Base-by-base conservation (phyloP, 2,888 invertebrate genomes). In the Theodoxus fluviatilis region DNA sequence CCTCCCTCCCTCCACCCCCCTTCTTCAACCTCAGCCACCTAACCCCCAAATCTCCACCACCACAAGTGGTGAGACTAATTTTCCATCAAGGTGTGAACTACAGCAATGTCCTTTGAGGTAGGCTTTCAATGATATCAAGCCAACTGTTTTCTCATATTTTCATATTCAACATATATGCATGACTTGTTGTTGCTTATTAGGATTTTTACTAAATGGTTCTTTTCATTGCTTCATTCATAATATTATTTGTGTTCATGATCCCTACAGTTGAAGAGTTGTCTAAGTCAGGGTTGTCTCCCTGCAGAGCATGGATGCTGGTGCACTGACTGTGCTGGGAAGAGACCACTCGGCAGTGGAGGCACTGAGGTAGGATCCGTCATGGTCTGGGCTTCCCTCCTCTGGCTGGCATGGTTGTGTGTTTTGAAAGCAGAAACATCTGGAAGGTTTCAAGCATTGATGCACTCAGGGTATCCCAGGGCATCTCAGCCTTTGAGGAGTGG, bases 311-410 rank as follows among this genome's bases (percentile, higher is more conserved):
- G 73, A 72, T 68, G 73, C 76, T 35, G 57, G 70, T 15, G 83
- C 79, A 71, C 71, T 85, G 9, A 67, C 73, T 37, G 52, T 80
- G 3, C 72, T 85, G 18, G 84, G 84, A 3, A 74, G 85, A 75
- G 80, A 84, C 52, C 85, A 85, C 70, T 73, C 74, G 7, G 78
- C 76, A 1, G 71, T 72, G 47, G 82, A 84, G 6, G 78, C 80
- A 43, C 47, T 83, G 35, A 80, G 78, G 83, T 71, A 52, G 4
- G 35, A 55, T 43, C 3, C n/a, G 37, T 35, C n/a, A 25, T 35
- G 15, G 7, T 25, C 18, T 22, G 18, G 57, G 57, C 25, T 57
- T 9, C 33, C 40, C 15, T 68, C 22, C n/a, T n/a, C 38, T 43
- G 31, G 18, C 35, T 71, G 28, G 18, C 40, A 18, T 37, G 18